Evolutionary conservation across 37 sponge, comb jelly and placozoan species (phyloP), one percentile per base, ranked within the genome.

Genomic region (Axinella damicornis): DNA sequence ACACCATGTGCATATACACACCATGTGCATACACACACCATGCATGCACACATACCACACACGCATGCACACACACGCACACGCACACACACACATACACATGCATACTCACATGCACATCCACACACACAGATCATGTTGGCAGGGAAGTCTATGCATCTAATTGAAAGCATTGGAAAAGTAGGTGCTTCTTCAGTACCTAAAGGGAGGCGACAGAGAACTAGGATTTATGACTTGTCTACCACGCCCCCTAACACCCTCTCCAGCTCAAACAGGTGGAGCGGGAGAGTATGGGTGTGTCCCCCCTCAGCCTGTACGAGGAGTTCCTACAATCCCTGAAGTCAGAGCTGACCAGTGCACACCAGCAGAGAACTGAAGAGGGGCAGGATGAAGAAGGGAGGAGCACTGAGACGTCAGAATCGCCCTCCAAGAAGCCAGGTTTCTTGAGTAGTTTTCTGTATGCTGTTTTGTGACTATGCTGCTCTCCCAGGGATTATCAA

Each of bases 101-200:
- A 19, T 19, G 15, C 57, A 56, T n/a, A n/a, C n/a, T n/a, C 18
- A 18, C 18, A 18, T 19, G 17, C 15, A 18, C 18, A 19, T 56
- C 17, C n/a, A 2, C 12, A 2, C 5, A 2, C 62, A 61, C 62
- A 61, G n/a, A 25, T 85, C 60, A 35, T 85, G 40, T 38, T 78
- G 53, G 79, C 86, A 0, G 86, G 86, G 14, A 85, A 85, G 53
- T 85, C 86, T 41, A 66, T 85, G 71, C 69, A 85, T n/a, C 72
- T 85, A 22, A 66, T 85, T 34, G 79, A 85, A 17, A 78, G 61
- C 37, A 71, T 77, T 17, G 86, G 79, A 66, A 66, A 85, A 57
- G 69, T 85, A 41, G 12, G 65, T 37, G n/a, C n/a, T n/a, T n/a
- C n/a, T n/a, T n/a, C n/a, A n/a, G 71, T 59, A 85, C 34, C 72